Evolutionary conservation across 2,113 vertebrate genomes (phyloP).

Genomic region (Ancistrus triradiatus): DNA sequence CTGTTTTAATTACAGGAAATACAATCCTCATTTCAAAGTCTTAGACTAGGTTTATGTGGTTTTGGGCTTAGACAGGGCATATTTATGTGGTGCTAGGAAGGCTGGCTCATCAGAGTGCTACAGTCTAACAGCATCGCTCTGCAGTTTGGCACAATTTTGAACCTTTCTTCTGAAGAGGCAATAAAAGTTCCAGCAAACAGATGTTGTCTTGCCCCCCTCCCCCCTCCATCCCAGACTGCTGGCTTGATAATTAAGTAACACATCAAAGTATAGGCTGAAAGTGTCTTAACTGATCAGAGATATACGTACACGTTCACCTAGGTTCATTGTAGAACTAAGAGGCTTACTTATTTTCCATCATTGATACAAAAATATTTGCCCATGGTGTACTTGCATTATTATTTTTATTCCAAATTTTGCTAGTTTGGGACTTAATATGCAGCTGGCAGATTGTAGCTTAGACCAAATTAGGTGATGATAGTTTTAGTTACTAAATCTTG

Average conservation of each 20-base stretch:
- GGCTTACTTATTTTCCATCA: conserved; percentile 3
- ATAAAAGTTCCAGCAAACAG: conserved; percentile 56
- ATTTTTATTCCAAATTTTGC: neutral
- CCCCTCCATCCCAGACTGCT: conserved; percentile 37
- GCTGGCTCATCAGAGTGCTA: conserved; percentile 6
- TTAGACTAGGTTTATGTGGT: conserved; percentile 14
- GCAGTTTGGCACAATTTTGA: conserved; percentile 34
- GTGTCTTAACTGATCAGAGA: conserved; percentile 26
- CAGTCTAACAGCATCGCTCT: conserved; percentile 12
- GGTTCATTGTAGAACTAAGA: conserved; percentile 18
- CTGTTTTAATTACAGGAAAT: conserved; percentile 12
- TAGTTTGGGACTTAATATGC: neutral
- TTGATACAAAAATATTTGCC: too few species aligned
- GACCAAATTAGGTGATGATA: too few species aligned
- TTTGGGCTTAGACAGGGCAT: conserved; percentile 29
- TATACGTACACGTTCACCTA: conserved; percentile 13
- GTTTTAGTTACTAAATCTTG: too few species aligned
- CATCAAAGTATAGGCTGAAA: conserved; percentile 46
- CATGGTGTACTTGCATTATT: too few species aligned
- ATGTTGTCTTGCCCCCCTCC: conserved; percentile 41
- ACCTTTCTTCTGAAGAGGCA: conserved; percentile 56
- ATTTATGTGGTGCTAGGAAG: conserved; percentile 45
- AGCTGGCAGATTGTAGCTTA: too few species aligned
- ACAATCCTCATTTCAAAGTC: conserved; percentile 40
- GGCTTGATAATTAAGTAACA: conserved; percentile 56